These are phyloP conservation scores for Ptyas mucosa DNA, from an alignment of 2,113 vertebrate genomes.

Conservation along the genomic window DNA sequence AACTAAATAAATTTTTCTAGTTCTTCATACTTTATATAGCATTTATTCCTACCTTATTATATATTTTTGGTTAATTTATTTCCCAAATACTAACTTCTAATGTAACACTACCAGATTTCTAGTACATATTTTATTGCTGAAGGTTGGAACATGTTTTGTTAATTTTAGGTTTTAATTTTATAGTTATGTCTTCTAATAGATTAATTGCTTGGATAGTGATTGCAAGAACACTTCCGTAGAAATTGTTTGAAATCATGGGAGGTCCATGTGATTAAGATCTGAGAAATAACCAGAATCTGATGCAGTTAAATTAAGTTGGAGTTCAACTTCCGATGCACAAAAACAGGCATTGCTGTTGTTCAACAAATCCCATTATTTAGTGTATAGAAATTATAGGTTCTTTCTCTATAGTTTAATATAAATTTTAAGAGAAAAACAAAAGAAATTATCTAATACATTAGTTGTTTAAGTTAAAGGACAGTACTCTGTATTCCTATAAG, in stretches of 20 bases:
- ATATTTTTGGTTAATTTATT: not conserved
- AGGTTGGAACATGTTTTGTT: not conserved
- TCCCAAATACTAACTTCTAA: not conserved
- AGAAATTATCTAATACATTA: slow-evolving; percentile 8
- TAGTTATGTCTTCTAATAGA: not conserved
- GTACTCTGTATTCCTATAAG: slow-evolving; percentile 48
- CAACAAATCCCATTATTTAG: not conserved
- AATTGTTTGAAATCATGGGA: not conserved
- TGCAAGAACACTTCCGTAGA: not conserved
- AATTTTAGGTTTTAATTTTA: not conserved
- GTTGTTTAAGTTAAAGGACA: slow-evolving; percentile 37
- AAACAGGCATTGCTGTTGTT: not conserved
- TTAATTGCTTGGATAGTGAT: not conserved
- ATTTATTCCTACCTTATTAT: not conserved
- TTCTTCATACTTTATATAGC: slow-evolving; percentile 5
- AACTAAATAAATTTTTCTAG: slow-evolving; percentile 31
- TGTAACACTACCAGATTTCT: not conserved
- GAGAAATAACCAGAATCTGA: not conserved
- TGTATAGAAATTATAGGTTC: not conserved
- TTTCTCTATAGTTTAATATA: not conserved
- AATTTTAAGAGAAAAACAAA: not conserved
- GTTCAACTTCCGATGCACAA: not conserved
- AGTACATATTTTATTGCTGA: not conserved
- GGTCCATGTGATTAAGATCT: not conserved
- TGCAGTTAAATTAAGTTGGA: not conserved